A percentile compares a stretch with the other conserved stretches of the same genome.
Conservation (phyloP, 2,113 vertebrate genomes). For the Microcebus ravelobensis region DNA sequence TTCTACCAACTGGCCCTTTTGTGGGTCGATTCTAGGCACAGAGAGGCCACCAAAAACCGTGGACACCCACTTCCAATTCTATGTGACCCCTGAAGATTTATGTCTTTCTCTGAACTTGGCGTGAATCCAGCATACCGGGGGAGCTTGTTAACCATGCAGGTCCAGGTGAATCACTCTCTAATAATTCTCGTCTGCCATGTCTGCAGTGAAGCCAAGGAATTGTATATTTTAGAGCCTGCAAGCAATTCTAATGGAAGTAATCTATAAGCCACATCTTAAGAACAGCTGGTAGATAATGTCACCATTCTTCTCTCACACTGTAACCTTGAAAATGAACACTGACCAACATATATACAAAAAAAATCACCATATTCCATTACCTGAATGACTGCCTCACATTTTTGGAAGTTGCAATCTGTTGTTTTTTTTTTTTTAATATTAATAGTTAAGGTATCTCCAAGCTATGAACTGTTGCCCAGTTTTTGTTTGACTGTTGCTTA, state of each 20-base stretch:
- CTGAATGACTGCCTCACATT: no score
- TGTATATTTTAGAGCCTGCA: no score
- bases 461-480: background rate
- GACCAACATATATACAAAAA: background rate
- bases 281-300: background rate
- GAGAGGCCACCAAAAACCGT: background rate
- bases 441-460: background rate
- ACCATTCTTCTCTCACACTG: background rate
- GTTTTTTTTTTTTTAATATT: no score
- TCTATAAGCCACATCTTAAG: background rate
- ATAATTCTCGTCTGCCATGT: background rate
- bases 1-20: background rate
- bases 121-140: background rate
- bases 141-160: fast-evolving
- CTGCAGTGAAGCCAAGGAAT: fast-evolving
- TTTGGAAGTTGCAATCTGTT: background rate
- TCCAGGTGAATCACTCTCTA: background rate
- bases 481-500: background rate
- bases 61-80: background rate
- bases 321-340: background rate
- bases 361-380: background rate
- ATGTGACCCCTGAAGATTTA: background rate
- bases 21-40: background rate
- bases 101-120: background rate
- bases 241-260: background rate